A percentile compares a stretch with the other conserved stretches of the same genome.
phyloP scores from a whole-genome alignment of 2,888 invertebrate species.

The Atethmia centrago region DNA sequence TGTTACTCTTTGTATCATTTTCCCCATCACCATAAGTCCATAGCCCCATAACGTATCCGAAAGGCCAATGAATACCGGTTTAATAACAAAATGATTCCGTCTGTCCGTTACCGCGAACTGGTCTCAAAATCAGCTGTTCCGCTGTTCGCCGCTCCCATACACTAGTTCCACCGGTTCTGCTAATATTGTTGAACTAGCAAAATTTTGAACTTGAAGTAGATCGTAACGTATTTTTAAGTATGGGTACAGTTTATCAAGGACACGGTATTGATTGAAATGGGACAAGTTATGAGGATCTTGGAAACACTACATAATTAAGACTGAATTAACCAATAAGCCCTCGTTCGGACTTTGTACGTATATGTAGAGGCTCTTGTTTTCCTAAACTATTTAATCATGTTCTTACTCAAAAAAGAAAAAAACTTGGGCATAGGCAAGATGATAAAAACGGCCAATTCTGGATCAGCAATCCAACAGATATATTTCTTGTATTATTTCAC shows the following conservation, averaged over 20 bases:
- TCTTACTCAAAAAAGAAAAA: no score
- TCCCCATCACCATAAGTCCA: conserved; percentile 44
- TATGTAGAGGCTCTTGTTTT: not conserved
- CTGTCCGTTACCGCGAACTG: conserved; percentile 76
- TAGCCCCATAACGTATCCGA: conserved; percentile 65
- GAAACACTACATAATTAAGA: no score
- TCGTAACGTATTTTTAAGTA: conserved; percentile 59
- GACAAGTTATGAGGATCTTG: not conserved
- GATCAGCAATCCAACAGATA: no score
- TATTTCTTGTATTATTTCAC: no score
- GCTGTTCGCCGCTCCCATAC: conserved; percentile 65
- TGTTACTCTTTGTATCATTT: conserved; percentile 54
- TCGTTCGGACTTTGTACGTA: no score
- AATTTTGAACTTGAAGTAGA: conserved; percentile 53
- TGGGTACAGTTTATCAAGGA: conserved; percentile 3
- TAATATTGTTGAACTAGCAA: conserved; percentile 48
- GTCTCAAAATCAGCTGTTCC: conserved; percentile 76
- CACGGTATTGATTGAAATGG: not conserved
- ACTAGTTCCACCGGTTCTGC: conserved; percentile 51
- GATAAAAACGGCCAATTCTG: no score
- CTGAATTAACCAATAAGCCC: no score
- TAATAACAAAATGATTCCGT: conserved; percentile 57
- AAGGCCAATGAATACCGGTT: conserved; percentile 72
- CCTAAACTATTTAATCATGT: no score
- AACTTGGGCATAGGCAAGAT: no score